phyloP scores from a whole-genome alignment of 2,113 vertebrate species.

The Colaptes auratus region DNA sequence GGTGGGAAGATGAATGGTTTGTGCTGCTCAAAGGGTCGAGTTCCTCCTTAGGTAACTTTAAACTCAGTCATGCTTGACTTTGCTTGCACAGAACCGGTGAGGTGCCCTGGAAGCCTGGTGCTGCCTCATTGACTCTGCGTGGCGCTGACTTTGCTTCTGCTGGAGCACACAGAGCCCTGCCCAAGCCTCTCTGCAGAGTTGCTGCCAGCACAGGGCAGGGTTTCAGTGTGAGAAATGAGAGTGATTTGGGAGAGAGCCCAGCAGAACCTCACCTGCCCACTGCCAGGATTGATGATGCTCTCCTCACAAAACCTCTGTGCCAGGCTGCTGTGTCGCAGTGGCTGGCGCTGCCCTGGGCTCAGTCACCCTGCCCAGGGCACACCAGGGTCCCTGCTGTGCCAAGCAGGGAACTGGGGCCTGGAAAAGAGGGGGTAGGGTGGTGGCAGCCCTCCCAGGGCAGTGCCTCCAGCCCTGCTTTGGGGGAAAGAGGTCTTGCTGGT shows the following conservation, averaged over 20 bases:
- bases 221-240: not conserved
- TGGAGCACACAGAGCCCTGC: not conserved
- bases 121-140: not conserved
- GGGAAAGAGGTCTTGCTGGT: not conserved
- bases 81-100: not conserved
- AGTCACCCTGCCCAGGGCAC: not conserved
- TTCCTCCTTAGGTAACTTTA: not conserved
- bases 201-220: not conserved
- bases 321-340: not conserved
- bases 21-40: not conserved
- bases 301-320: not conserved
- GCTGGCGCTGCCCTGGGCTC: not conserved
- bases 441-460: not conserved
- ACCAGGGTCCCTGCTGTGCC: rapidly evolving
- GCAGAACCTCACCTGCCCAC: not conserved
- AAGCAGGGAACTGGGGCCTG: not conserved
- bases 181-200: not conserved
- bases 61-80: not conserved
- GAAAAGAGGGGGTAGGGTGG: not conserved
- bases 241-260: not conserved
- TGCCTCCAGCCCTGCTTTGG: not conserved
- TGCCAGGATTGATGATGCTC: not conserved
- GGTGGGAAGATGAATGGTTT: not conserved
- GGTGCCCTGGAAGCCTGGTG: not conserved
- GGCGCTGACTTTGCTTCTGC: not conserved